Conservation (phyloP, 2,888 invertebrate species). For the Crossocerus cetratus region DNA sequence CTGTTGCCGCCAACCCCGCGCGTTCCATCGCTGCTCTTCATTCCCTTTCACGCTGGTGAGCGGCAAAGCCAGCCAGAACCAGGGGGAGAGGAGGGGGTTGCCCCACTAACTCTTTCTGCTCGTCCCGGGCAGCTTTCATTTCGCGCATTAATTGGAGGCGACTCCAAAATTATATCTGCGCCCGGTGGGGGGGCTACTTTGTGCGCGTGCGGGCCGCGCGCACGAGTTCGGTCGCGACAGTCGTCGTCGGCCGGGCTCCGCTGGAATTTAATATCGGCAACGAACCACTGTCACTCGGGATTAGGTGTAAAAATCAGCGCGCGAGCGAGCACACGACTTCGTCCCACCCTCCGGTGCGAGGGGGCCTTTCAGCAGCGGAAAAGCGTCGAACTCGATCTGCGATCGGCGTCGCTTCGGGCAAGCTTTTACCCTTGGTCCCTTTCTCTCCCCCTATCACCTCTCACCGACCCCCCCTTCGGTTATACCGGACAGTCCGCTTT, state of each 20-base stretch:
- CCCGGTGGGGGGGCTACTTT: slow-evolving; percentile 57
- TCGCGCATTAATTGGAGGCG: slow-evolving; percentile 66
- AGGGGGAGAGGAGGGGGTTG: not conserved
- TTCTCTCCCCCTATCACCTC: not conserved
- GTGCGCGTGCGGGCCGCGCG: slow-evolving; percentile 21
- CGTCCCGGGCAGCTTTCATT: slow-evolving; percentile 57
- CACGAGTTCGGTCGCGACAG: slow-evolving; percentile 43
- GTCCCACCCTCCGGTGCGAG: too few species aligned
- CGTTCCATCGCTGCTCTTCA: slow-evolving; percentile 22
- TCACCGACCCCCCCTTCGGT: not conserved
- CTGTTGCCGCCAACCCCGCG: slow-evolving; percentile 16
- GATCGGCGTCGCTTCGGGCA: slow-evolving; percentile 44
- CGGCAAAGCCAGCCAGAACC: slow-evolving; percentile 1
- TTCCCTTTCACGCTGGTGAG: slow-evolving; percentile 20
- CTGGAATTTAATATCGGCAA: slow-evolving; percentile 55
- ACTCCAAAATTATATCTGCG: slow-evolving; percentile 63
- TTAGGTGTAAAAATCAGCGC: slow-evolving; percentile 60
- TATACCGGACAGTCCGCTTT: too few species aligned
- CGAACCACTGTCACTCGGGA: slow-evolving; percentile 24
- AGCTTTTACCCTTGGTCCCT: not conserved
- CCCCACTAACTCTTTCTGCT: slow-evolving; percentile 46
- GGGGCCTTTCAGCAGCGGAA: too few species aligned
- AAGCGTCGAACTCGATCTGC: slow-evolving; percentile 18
- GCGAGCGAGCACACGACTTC: not conserved
- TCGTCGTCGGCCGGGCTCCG: slow-evolving; percentile 33